These are phyloP conservation scores for Papilio machaon DNA, from an alignment of 1,140 invertebrate species.

Conservation along the genomic window DNA sequence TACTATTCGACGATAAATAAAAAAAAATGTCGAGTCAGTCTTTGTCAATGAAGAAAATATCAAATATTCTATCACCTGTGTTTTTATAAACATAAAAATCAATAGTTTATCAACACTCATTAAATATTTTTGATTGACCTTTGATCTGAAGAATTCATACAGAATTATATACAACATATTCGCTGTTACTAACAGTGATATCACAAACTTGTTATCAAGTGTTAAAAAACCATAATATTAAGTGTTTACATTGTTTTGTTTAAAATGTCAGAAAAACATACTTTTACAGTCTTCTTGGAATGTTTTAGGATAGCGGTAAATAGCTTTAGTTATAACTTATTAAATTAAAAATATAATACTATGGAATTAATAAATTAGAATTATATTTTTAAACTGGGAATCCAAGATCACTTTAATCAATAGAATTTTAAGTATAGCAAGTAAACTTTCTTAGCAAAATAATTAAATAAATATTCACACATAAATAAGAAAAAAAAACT, in stretches of 20 bases:
- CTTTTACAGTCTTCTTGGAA: not conserved
- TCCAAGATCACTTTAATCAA: not conserved
- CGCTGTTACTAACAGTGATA: not conserved
- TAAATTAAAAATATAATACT: too few species aligned
- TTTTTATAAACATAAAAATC: constrained; percentile 3
- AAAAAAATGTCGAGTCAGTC: too few species aligned
- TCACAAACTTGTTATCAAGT: not conserved
- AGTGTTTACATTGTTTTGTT: not conserved
- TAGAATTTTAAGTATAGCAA: not conserved
- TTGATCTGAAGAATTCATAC: not conserved
- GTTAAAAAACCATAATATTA: not conserved
- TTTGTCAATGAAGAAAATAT: too few species aligned
- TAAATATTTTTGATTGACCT: not conserved
- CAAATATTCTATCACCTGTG: not conserved
- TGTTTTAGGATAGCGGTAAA: not conserved
- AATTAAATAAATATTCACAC: too few species aligned
- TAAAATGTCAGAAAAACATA: not conserved
- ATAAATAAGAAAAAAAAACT: too few species aligned
- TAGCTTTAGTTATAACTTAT: not conserved
- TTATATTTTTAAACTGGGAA: not conserved
- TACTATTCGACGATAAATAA: too few species aligned
- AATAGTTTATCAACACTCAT: not conserved
- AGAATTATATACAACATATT: not conserved
- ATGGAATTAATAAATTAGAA: too few species aligned
- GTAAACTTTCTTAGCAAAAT: too few species aligned